Conservation (phyloP, 1,140 invertebrate species). For the Bactericera cockerelli region DNA sequence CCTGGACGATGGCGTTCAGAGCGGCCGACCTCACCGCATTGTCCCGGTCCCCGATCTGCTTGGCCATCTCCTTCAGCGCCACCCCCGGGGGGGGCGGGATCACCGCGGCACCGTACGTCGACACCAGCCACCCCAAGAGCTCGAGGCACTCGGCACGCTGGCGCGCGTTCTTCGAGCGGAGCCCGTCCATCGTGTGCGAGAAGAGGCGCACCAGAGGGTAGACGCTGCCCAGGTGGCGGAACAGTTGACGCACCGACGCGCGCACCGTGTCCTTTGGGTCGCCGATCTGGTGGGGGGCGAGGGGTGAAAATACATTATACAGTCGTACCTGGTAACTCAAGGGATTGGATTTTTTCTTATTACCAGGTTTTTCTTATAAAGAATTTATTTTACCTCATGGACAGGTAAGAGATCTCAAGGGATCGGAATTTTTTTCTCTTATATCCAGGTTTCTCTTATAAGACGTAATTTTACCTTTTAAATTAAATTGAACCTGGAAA, state of each 20-base stretch:
- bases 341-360: too few relatives aligned
- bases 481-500: too few relatives aligned
- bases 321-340: too few relatives aligned
- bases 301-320: constrained; percentile 17
- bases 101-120: constrained; percentile 68
- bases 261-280: constrained; percentile 91
- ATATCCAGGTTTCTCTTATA: too few relatives aligned
- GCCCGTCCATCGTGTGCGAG: constrained; percentile 76
- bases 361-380: too few relatives aligned
- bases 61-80: constrained; percentile 84
- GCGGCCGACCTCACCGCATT: constrained; percentile 92
- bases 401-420: too few relatives aligned
- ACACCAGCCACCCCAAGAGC: constrained; percentile 72
- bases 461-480: too few relatives aligned
- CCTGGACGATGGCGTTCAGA: constrained; percentile 81
- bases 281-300: constrained; percentile 77
- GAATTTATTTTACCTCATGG: too few relatives aligned
- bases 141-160: constrained; percentile 90
- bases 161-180: constrained; percentile 91
- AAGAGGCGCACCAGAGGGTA: constrained; percentile 86
- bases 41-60: constrained; percentile 88
- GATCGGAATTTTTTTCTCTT: too few relatives aligned
- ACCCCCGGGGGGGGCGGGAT: constrained; percentile 57
- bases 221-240: constrained; percentile 69
- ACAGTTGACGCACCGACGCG: constrained; percentile 67